Base-by-base conservation (phyloP, 2,797 vertebrate species). In the Helostoma temminkii region DNA sequence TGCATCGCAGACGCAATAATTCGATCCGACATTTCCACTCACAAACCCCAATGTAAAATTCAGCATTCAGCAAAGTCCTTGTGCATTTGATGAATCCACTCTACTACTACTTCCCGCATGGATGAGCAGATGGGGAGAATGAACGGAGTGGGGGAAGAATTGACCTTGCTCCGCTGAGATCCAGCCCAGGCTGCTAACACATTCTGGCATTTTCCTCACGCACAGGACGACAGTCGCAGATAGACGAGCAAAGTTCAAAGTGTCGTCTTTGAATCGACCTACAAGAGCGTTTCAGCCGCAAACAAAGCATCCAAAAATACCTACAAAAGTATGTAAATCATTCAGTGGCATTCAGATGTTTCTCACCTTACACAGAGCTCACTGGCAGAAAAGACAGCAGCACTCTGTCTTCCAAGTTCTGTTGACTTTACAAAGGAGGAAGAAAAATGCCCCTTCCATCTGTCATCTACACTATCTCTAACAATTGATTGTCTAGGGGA, bases 201-300 rank as follows among this genome's bases (percentile, higher is more conserved):
- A 15, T 49, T 90, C 81, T 76, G 78, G 79, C 85, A 88, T 87
- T 84, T 86, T 58, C 54, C 65, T 78, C 81, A 78, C 71, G 43
- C 52, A 1, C 57, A 4, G 30, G 24, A 62, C 56, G 78, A 67
- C 78, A 71, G 78, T n/a, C 62, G 60, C 62, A 49, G 64, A 58
- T 8, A 54, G 71, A 62, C 6, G 4, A 60, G 61, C 60, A 66
- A 54, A 72, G 83, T 77, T 88, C 69, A 83, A 75, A 77, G 82
- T 75, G 76, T 67, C 80, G 61, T 79, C 71, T 86, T 81, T 75
- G 68, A 79, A 81, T 61, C 56, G 86, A 87, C 82, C 84, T 32
- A 25, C 53, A 45, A 26, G 26, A 48, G 50, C 6, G 26, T 48
- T 37, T 37, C 28, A 0, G 71, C 6, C 4, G 11, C 39, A 12